Conservation (phyloP, 2,888 invertebrate genomes). For the Nowickia ferox region DNA sequence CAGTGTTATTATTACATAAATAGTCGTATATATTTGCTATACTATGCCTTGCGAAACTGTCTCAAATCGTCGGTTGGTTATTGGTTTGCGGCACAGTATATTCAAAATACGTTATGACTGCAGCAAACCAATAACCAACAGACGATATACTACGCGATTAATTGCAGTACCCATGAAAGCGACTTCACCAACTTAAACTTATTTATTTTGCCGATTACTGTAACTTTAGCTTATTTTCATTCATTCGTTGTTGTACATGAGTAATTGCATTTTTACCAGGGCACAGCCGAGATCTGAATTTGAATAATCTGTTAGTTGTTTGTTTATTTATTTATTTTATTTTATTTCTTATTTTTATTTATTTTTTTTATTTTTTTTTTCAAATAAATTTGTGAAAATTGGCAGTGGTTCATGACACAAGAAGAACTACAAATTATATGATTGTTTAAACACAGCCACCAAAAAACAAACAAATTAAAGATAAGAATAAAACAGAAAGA, state of each 20-base stretch:
- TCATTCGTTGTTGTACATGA: conserved; percentile 27
- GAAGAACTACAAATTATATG: conserved; percentile 49
- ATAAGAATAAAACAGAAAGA: conserved; percentile 22
- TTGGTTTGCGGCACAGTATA: too few relatives aligned
- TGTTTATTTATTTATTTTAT: not conserved
- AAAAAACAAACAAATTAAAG: conserved; percentile 44
- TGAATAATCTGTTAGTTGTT: conserved; percentile 34
- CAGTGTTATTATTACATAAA: too few relatives aligned
- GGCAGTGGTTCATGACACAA: conserved; percentile 64
- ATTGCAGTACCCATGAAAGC: not conserved
- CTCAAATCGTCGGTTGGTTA: too few relatives aligned
- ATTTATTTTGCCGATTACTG: conserved; percentile 38
- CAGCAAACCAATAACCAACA: too few relatives aligned
- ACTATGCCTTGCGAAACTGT: too few relatives aligned
- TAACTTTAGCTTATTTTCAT: conserved; percentile 11
- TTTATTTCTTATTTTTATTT: not conserved
- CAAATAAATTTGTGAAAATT: conserved; percentile 66
- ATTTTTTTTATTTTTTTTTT: conserved; percentile 20
- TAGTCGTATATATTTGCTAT: too few relatives aligned
- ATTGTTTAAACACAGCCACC: conserved; percentile 58
- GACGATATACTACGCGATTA: not conserved
- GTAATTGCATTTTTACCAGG: conserved; percentile 53
- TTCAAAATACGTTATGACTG: too few relatives aligned
- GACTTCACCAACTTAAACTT: not conserved
- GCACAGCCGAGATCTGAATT: conserved; percentile 45